phyloP scores from a whole-genome alignment of 2,797 vertebrate species.

The Halcyon smyrnensis region DNA sequence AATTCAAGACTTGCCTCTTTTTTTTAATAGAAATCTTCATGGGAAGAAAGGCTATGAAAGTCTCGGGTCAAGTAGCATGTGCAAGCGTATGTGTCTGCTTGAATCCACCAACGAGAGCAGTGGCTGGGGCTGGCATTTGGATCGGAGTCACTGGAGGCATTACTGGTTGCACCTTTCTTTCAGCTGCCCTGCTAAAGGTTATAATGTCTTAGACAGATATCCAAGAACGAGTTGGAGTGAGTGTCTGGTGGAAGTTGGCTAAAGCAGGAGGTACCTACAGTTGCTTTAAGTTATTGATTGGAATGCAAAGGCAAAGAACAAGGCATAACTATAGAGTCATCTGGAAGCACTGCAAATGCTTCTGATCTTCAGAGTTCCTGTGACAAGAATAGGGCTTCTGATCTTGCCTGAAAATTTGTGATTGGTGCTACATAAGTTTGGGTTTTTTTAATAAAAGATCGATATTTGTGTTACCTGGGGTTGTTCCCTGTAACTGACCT shows the following conservation, averaged over 20 bases:
- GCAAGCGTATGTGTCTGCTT: not conserved
- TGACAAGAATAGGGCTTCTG: not conserved
- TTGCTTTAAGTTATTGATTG: not conserved
- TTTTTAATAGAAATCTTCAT: not conserved
- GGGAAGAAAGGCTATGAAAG: not conserved
- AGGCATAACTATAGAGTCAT: not conserved
- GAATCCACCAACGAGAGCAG: not conserved
- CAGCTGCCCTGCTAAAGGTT: not conserved
- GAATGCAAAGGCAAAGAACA: not conserved
- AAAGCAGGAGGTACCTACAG: not conserved
- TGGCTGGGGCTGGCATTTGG: not conserved
- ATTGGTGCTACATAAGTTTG: not conserved
- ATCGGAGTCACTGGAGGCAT: not conserved
- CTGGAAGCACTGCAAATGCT: not conserved
- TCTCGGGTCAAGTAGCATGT: not conserved
- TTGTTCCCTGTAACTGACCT: not conserved
- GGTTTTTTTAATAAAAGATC: not conserved
- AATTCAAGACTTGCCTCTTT: not conserved
- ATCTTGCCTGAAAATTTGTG: not conserved
- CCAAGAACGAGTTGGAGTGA: not conserved
- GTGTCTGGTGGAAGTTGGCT: not conserved
- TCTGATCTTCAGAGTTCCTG: not conserved
- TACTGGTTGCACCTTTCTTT: not conserved
- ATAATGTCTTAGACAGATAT: not conserved
- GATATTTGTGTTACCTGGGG: not conserved